phyloP scores from a whole-genome alignment of 2,797 vertebrate species.

The Hypotaenidia philippensis region DNA sequence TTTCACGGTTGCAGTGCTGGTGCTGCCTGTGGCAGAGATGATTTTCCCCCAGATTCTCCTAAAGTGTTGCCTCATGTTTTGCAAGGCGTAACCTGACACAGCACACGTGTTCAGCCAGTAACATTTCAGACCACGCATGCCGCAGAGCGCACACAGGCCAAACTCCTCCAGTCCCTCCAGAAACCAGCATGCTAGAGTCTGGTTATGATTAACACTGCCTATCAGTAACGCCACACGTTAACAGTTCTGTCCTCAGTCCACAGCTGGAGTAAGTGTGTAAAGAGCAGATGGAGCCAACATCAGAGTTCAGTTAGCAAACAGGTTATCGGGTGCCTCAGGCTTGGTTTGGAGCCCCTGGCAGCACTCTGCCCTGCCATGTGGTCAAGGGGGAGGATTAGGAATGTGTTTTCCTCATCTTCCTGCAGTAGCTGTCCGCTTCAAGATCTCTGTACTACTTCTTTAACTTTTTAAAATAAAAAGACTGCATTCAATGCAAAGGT shows the following conservation, averaged over 20 bases:
- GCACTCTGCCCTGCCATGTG: not conserved
- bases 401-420: not conserved
- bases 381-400: not conserved
- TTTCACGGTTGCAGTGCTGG: not conserved
- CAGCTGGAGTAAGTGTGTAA: not conserved
- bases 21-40: not conserved
- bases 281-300: not conserved
- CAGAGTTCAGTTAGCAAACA: not conserved
- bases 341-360: not conserved
- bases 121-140: not conserved
- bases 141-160: not conserved
- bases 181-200: not conserved
- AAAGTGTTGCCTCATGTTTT: not conserved
- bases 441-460: not conserved
- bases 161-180: not conserved
- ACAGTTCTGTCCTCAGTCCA: not conserved
- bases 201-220: slow-evolving; percentile 9
- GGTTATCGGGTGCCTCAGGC: not conserved
- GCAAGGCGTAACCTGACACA: not conserved
- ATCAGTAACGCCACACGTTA: slow-evolving; percentile 22
- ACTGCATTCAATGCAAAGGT: not conserved
- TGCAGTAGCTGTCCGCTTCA: not conserved
- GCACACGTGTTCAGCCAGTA: not conserved
- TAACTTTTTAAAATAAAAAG: not conserved
- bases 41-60: not conserved